Conservation (phyloP, 2,113 vertebrate species). For the Sakesphorus luctuosus region DNA sequence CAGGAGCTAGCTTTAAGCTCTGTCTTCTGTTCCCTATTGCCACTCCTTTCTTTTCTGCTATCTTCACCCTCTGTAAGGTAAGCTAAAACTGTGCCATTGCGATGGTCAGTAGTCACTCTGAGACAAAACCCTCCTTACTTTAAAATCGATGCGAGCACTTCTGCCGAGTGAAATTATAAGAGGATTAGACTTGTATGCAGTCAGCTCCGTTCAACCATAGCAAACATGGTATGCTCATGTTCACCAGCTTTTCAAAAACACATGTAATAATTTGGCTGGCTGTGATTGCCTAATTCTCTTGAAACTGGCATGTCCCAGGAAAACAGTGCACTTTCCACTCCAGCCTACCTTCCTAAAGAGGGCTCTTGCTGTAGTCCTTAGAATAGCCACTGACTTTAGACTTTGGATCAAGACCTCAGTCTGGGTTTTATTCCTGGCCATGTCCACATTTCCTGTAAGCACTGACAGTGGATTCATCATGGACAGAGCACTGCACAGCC, state of each 20-base stretch:
- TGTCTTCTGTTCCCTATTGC: background rate
- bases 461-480: background rate
- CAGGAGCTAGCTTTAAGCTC: background rate
- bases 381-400: background rate
- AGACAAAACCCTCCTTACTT: background rate
- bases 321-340: background rate
- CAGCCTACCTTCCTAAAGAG: background rate
- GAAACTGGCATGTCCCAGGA: background rate
- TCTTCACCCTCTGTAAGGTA: background rate
- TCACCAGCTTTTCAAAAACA: background rate
- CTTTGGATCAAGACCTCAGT: background rate
- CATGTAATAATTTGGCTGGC: background rate
- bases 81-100: background rate
- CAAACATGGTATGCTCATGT: background rate
- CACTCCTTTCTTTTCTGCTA: background rate
- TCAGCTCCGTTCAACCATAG: background rate
- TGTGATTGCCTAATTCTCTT: background rate
- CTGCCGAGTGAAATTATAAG: background rate
- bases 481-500: background rate
- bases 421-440: background rate
- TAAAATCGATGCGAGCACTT: background rate
- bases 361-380: background rate
- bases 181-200: slow-evolving; percentile 11
- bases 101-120: background rate
- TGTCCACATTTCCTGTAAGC: background rate